Evolutionary conservation across 2,113 vertebrate genomes (phyloP).

Genomic region (Ageneiosus marmoratus): DNA sequence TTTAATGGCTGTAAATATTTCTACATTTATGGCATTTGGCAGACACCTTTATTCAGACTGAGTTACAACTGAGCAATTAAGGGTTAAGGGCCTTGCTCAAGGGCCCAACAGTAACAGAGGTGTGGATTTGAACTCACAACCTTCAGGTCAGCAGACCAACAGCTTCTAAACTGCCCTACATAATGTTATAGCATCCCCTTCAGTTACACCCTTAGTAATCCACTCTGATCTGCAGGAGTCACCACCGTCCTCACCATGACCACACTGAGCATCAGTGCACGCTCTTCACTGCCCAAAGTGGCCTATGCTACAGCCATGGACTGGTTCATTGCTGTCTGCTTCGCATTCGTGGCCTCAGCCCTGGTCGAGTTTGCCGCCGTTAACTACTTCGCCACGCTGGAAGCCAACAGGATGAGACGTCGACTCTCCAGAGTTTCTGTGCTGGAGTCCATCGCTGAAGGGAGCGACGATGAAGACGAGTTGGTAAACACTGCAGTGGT

Average conservation of each 20-base stretch:
- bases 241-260: conserved; percentile 96
- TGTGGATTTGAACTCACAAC: no score
- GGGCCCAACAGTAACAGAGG: no score
- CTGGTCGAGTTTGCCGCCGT: conserved; percentile 97
- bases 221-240: conserved; percentile 83
- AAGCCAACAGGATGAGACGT: conserved; percentile 81
- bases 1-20: no score
- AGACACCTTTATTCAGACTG: no score
- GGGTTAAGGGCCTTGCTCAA: no score
- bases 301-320: conserved; percentile 96
- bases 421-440: conserved; percentile 70
- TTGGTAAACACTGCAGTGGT: conserved; percentile 72
- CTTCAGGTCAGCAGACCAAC: no score
- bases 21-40: no score
- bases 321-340: conserved; percentile 97
- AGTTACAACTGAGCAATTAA: no score
- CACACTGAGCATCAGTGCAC: conserved; percentile 91
- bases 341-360: conserved; percentile 94
- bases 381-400: conserved; percentile 96
- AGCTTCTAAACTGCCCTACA: no score
- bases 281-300: conserved; percentile 92
- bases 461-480: conserved; percentile 63
- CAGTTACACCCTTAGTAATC: no score
- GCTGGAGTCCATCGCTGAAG: conserved; percentile 71
- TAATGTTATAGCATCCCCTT: no score